Percentiles rank a stretch among this genome's conserved stretches.
These are phyloP conservation scores for Leptinotarsa peninsularis DNA, from an alignment of 2,888 invertebrate species.

Conservation along the genomic window DNA sequence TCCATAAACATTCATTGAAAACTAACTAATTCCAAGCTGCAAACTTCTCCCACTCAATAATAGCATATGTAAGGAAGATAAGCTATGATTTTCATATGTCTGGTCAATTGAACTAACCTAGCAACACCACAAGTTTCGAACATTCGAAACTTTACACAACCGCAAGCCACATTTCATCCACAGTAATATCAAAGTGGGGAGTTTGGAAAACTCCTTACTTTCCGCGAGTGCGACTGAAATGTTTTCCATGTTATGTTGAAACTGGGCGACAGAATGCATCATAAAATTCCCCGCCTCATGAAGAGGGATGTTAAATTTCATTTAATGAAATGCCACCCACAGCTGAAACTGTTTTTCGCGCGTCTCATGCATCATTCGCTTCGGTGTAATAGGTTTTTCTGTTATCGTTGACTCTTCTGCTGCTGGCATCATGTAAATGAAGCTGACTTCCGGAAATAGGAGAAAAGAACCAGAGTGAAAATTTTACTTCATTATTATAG, in stretches of 20 bases:
- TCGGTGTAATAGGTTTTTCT: background rate
- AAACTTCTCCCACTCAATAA: too few relatives aligned
- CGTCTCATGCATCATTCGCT: background rate
- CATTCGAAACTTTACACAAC: background rate
- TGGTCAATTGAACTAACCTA: too few relatives aligned
- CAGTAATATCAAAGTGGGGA: background rate
- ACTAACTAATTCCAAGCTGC: too few relatives aligned
- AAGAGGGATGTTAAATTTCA: background rate
- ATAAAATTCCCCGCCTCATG: background rate
- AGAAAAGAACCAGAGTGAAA: background rate
- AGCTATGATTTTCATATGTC: too few relatives aligned
- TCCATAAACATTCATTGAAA: too few relatives aligned
- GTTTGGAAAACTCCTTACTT: background rate
- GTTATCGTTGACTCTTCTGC: background rate
- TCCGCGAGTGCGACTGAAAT: background rate
- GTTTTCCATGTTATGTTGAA: background rate
- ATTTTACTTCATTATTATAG: too few relatives aligned
- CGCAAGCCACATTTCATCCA: background rate
- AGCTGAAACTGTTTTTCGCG: background rate
- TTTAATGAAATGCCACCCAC: background rate
- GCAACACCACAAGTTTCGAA: background rate
- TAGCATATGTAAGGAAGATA: too few relatives aligned
- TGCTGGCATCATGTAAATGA: background rate
- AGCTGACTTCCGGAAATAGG: background rate
- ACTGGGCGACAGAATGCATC: background rate